Evolutionary conservation across 2,113 vertebrate genomes (phyloP), one percentile per base, ranked within the genome.

Genomic region (Camelus dromedarius): DNA sequence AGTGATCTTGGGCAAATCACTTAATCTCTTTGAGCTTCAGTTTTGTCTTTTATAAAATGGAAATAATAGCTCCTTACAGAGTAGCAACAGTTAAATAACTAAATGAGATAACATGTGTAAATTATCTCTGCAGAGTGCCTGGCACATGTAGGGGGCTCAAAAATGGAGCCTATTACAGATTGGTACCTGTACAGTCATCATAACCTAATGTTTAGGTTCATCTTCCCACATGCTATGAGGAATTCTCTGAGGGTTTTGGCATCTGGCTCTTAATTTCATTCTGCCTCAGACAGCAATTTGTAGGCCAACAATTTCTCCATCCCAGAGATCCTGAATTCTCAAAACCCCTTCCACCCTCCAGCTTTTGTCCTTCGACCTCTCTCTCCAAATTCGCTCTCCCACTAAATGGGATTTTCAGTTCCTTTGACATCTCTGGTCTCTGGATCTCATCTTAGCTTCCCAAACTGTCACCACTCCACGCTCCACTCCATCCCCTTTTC

Each of bases 1-100:
- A 81, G 32, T 5, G 13, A 56, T 30, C 19, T 84, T 62, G 48
- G 66, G 15, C 26, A 76, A 91, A 62, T 69, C 42, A 67, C 48
- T 93, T 50, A n/a, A 32, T 89, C 30, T 50, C 35, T 56, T 88
- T 62, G 69, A 67, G 32, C 56, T 93, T 96, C 32, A 18, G 66
- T 81, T 91, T 93, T 19, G 46, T 60, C 80, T 76, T 84, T 62
- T 92, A 46, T 87, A 50, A 81, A 94, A 56, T 75, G 18, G 4
- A 30, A 89, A 10, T n/a, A 64, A 73, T 30, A 64, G 85, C 26
- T 66, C 32, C 16, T 70, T 28, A n/a, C 46, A 22, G 46, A 30
- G 46, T 38, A 83, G n/a, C 75, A 94, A 73, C 26, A 95, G 83
- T 35, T 20, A 52, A 77, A 56, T 52, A 79, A 38, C 60, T 94